phyloP scores from a whole-genome alignment of 2,888 invertebrate species.

The Margaritifera margaritifera region DNA sequence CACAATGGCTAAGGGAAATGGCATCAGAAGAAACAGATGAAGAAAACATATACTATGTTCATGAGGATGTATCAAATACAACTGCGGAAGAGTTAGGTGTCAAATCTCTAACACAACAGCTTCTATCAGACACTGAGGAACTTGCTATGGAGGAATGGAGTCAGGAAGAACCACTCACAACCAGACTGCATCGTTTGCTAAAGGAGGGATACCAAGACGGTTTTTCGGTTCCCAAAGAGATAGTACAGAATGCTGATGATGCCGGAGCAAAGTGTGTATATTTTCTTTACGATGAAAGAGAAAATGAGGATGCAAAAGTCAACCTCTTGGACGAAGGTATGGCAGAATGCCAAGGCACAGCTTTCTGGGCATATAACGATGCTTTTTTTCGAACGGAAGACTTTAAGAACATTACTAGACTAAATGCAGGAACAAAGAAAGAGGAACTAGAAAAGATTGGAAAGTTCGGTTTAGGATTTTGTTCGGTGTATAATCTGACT shows the following conservation, averaged over 20 bases:
- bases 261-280: slow-evolving; percentile 56
- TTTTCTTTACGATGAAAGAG: no score
- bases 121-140: no score
- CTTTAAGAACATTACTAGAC: no score
- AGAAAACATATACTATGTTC: slow-evolving; percentile 41
- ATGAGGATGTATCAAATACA: slow-evolving; percentile 38
- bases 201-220: slow-evolving; percentile 59
- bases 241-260: slow-evolving; percentile 63
- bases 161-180: slow-evolving; percentile 57
- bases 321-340: no score
- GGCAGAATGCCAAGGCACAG: no score
- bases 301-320: no score
- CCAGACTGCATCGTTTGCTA: slow-evolving; percentile 48
- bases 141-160: slow-evolving; percentile 47
- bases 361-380: no score
- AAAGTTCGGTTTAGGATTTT: no score
- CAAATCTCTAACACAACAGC: slow-evolving; percentile 48
- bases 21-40: slow-evolving; percentile 9
- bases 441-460: no score
- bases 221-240: slow-evolving; percentile 58
- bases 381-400: no score
- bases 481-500: no score
- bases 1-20: slow-evolving; percentile 20
- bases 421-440: no score
- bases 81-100: slow-evolving; percentile 52